phyloP scores from a whole-genome alignment of 2,888 invertebrate genomes.

The Andrena hattorfiana region DNA sequence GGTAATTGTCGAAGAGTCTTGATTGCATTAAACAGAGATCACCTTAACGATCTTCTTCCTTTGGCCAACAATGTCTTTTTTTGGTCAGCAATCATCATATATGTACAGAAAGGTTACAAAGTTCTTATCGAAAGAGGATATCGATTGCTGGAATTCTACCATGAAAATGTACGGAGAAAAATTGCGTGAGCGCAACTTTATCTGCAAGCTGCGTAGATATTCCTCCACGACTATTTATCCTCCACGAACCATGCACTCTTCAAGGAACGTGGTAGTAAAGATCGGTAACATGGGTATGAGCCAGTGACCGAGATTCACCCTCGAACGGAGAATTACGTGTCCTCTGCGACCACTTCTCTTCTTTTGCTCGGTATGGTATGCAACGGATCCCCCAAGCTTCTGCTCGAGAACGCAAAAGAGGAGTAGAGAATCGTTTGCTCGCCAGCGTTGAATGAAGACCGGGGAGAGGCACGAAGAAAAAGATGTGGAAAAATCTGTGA shows the following conservation, averaged over 20 bases:
- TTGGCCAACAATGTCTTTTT: too few species aligned
- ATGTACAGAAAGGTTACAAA: too few species aligned
- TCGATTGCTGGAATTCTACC: too few species aligned
- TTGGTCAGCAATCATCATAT: too few species aligned
- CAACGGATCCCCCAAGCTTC: neutral
- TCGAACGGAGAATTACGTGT: conserved; percentile 1
- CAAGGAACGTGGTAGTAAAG: neutral
- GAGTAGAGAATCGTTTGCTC: conserved; percentile 24
- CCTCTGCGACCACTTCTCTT: conserved; percentile 4
- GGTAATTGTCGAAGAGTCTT: neutral
- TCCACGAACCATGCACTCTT: too few species aligned
- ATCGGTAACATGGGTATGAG: neutral
- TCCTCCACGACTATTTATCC: too few species aligned
- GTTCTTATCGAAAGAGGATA: too few species aligned
- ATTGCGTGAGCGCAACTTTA: too few species aligned
- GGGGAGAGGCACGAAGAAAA: conserved; percentile 43
- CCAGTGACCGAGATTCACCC: neutral
- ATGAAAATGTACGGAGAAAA: too few species aligned
- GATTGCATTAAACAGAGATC: too few species aligned
- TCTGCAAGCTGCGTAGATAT: too few species aligned
- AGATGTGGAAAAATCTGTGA: conserved; percentile 63
- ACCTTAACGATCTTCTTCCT: too few species aligned
- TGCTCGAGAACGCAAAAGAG: neutral
- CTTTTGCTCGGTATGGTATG: neutral
- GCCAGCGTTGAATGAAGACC: conserved; percentile 24